These are phyloP conservation scores for Oligia fasciuncula DNA, from an alignment of 2,888 invertebrate species.

Conservation along the genomic window DNA sequence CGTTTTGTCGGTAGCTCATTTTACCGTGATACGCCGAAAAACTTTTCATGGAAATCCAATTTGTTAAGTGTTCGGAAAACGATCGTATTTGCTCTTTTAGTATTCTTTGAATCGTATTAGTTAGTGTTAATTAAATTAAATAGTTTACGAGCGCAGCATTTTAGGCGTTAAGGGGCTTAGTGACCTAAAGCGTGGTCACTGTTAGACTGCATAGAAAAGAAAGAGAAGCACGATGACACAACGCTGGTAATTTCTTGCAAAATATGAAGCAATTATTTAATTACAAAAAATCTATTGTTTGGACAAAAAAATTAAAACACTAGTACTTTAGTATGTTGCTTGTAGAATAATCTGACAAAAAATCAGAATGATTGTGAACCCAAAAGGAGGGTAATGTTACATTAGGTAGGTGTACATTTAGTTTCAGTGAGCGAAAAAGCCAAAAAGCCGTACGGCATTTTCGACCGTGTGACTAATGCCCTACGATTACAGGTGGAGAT, in stretches of 20 bases:
- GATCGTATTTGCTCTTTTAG: neutral
- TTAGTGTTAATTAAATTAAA: neutral
- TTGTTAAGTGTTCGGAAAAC: neutral
- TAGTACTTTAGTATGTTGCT: no score
- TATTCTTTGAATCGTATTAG: neutral
- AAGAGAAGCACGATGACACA: no score
- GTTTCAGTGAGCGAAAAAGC: neutral
- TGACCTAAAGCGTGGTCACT: no score
- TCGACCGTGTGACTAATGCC: slow-evolving; percentile 20
- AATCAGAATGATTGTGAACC: no score
- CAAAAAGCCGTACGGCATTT: slow-evolving; percentile 20
- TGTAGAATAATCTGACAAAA: no score
- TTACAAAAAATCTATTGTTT: no score
- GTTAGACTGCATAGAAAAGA: no score
- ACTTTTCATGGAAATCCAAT: neutral
- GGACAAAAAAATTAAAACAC: no score
- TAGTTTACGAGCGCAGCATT: no score
- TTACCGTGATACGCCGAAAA: neutral
- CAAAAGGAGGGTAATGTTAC: neutral
- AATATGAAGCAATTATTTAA: no score
- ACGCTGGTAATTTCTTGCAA: no score
- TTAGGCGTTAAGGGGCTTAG: no score
- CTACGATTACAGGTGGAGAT: slow-evolving; percentile 24
- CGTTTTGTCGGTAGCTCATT: neutral
- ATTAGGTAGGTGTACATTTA: neutral